Conservation (phyloP, 2,797 vertebrate genomes). For the Pterois miles region DNA sequence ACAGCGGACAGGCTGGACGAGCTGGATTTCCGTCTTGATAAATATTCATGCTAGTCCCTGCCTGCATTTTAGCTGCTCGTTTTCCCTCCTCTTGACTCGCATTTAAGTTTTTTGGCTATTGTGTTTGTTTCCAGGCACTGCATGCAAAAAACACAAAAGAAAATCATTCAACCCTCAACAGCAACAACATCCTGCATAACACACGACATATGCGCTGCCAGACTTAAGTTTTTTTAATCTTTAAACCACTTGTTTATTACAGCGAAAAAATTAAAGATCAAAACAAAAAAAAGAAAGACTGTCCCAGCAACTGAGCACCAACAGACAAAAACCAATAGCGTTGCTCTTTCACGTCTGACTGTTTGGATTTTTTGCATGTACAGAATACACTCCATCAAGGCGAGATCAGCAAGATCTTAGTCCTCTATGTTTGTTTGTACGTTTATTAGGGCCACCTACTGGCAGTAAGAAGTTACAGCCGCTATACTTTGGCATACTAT, state of each 20-base stretch:
- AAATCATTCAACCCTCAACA: neutral
- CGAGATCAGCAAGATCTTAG: neutral
- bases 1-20: conserved; percentile 15
- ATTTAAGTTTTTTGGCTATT: neutral
- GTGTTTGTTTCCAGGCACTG: neutral
- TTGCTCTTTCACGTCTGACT: neutral
- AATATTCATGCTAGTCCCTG: conserved; percentile 8
- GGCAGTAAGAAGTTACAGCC: too few species aligned
- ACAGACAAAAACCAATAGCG: conserved; percentile 1
- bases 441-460: too few species aligned
- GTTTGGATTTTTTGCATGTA: neutral
- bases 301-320: neutral
- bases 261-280: conserved; percentile 17
- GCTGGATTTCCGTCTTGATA: conserved; percentile 9
- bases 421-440: neutral
- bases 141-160: neutral
- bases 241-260: conserved; percentile 8
- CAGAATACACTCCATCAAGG: conserved; percentile 12
- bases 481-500: too few species aligned
- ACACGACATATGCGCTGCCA: neutral
- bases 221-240: conserved; percentile 37
- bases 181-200: conserved; percentile 24
- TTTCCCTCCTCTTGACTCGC: neutral
- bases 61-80: neutral
- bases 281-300: neutral